Evolutionary conservation across 2,797 vertebrate genomes (phyloP), one percentile per base, ranked within the genome.

Genomic region (Eurystomus glaucurus): DNA sequence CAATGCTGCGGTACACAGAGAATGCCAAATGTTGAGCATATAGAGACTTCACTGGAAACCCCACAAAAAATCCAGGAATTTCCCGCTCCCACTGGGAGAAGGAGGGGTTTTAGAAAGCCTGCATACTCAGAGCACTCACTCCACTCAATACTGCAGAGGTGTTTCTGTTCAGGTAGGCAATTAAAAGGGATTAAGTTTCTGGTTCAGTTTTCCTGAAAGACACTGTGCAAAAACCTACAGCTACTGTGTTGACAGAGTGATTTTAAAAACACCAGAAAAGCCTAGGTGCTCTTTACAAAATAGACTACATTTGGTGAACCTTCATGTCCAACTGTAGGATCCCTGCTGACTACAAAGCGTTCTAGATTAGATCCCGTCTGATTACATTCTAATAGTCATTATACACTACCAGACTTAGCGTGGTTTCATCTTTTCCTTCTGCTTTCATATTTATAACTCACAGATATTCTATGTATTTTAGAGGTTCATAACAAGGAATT

Each of bases 141-240:
- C 4, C n/a, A 22, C 43, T 72, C 70, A 51, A 6, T 18, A 10
- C 66, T 39, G 35, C 57, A 46, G 10, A 72, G 43, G 52, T 46
- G 57, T 21, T 78, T 58, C 79, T 61, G 31, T 33, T 90, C 52
- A 50, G 14, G 4, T 1, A 31, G 9, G 33, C 33, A 81, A 51
- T 7, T 74, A 29, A 62, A 48, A 90, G 4, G 35, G 87, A 94
- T 96, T 72, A 68, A 50, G 71, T 94, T 91, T 64, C 85, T 66
- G 45, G 39, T 35, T 88, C 15, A 10, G 37, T 75, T 96, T 96
- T 90, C 85, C 51, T 23, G 55, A 85, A 77, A 89, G n/a, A 58
- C 31, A 37, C 10, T 2, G 5, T 45, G n/a, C 46, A 79, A 82
- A 93, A 93, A 65, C 26, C 93, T 88, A 41, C 0, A 0, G 84